These are phyloP conservation scores for Archips xylosteana DNA, from an alignment of 2,888 invertebrate genomes.

Conservation along the genomic window DNA sequence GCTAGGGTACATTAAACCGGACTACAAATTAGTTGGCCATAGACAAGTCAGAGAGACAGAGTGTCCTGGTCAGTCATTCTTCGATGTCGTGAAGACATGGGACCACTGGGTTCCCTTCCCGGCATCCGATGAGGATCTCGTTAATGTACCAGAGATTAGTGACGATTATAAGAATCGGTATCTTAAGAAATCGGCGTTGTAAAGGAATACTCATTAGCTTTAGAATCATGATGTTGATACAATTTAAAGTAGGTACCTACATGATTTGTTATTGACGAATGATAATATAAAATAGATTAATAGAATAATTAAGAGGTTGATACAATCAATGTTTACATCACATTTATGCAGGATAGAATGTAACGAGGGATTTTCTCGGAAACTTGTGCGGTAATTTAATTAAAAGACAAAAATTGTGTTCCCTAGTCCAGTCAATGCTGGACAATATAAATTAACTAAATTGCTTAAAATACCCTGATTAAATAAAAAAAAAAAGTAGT, in stretches of 20 bases:
- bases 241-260: not conserved
- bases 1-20: slow-evolving; percentile 84
- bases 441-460: too few species aligned
- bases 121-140: slow-evolving; percentile 54
- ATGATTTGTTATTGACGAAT: not conserved
- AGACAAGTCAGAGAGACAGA: slow-evolving; percentile 80
- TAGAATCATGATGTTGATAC: not conserved
- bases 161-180: slow-evolving; percentile 11
- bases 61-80: slow-evolving; percentile 88
- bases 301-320: not conserved
- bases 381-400: too few species aligned
- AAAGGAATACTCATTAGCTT: not conserved
- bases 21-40: slow-evolving; percentile 87
- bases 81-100: slow-evolving; percentile 86
- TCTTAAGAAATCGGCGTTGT: not conserved
- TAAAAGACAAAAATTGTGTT: too few species aligned
- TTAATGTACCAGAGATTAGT: slow-evolving; percentile 53
- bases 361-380: too few species aligned
- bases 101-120: slow-evolving; percentile 76
- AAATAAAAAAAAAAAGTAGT: too few species aligned
- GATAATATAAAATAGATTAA: not conserved
- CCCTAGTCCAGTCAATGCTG: too few species aligned
- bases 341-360: too few species aligned
- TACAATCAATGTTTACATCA: not conserved
- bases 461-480: too few species aligned